Evolutionary conservation across 1,140 invertebrate genomes (phyloP).

Genomic region (Lethrus apterus): DNA sequence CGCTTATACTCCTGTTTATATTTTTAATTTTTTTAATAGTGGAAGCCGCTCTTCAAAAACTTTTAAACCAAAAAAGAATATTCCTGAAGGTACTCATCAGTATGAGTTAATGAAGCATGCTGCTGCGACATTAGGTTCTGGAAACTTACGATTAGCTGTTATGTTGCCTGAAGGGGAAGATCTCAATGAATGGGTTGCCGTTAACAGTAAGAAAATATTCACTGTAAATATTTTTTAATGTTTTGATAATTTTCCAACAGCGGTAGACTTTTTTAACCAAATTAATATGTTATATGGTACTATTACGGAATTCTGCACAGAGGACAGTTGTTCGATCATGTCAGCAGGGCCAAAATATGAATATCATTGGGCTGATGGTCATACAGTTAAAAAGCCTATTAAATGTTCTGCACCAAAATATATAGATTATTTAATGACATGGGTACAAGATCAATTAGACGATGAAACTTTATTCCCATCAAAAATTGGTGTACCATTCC

Average conservation of each 20-base stretch:
- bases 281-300: constrained; percentile 99
- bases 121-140: constrained; percentile 94
- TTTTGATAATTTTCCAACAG: no score
- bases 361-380: constrained; percentile 99
- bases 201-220: constrained; percentile 69
- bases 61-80: constrained; percentile 99
- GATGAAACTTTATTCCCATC: constrained; percentile 98
- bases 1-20: constrained; percentile 1
- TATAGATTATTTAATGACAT: constrained; percentile 99
- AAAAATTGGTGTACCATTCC: constrained; percentile 98
- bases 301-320: constrained; percentile 98
- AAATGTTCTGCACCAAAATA: constrained; percentile 99
- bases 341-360: constrained; percentile 97
- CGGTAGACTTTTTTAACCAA: constrained; percentile 99
- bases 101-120: constrained; percentile 99
- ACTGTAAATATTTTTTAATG: constrained; percentile 19
- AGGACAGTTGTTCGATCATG: constrained; percentile 97
- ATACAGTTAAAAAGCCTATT: constrained; percentile 97
- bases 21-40: constrained; percentile 29
- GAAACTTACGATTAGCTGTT: constrained; percentile 91
- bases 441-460: constrained; percentile 99
- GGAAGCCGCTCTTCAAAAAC: constrained; percentile 90
- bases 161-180: constrained; percentile 98
- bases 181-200: constrained; percentile 99
- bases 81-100: constrained; percentile 96